Evolutionary conservation across 2,888 invertebrate species (phyloP), one percentile per base, ranked within the genome.

Genomic region (Lampropteryx suffumata): DNA sequence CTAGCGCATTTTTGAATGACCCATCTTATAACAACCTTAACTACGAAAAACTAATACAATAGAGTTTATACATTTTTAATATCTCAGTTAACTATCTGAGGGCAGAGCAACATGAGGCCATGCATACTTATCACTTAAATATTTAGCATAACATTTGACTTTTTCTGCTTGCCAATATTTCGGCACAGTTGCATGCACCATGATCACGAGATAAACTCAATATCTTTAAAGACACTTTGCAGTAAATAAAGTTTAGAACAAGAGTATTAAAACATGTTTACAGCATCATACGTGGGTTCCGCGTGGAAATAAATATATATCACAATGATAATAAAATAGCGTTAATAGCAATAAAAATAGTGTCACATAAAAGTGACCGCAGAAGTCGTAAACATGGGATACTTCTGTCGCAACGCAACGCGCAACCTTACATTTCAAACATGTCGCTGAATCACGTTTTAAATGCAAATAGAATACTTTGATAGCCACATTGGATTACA

Each of bases 361-460:
- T 69, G 69, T 69, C 67, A 66, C 63, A 63, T 70, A 69, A 69
- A 65, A 62, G 68, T 68, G 72, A 80, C 76, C 76, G 65, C 74
- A 65, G 66, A 55, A 62, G 65, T 79, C 75, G 69, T 84, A 76
- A 84, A 82, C 50, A 77, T 65, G 66, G 65, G 70, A 78, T 77
- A 74, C 68, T 67, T 67, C 55, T 69, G 64, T 65, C 61, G 65
- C 62, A 66, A 69, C 35, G 21, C 43, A 34, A 45, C 36, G 41
- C 61, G 65, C 62, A 66, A 69, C 35, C 27, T 47, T 39, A 45
- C 36, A 48, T 30, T 42, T 48, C 12, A 41, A 30, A 39, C 34
- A 6, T 47, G 37, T 34, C 50, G 28, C 50, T 44, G 34, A 50
- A 50, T 50, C 53, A 57, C 42, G 36, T 58, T 46, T 51, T 30